These are phyloP conservation scores for Phodopus roborovskii DNA, from an alignment of 2,113 vertebrate genomes.

Conservation along the genomic window DNA sequence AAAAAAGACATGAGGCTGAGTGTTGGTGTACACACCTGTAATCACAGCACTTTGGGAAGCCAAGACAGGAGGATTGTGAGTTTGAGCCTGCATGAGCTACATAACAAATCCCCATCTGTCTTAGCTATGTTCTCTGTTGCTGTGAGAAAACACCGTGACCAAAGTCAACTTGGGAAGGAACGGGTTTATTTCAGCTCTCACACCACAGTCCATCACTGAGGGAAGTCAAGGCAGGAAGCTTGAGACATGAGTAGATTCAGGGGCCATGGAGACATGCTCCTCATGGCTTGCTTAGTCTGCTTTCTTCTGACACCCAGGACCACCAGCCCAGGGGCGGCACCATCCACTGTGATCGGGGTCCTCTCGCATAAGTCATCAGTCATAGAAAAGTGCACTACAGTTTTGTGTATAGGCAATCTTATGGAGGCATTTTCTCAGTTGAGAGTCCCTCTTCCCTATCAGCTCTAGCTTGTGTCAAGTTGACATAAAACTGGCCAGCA, in stretches of 20 bases:
- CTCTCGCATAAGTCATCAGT: neutral
- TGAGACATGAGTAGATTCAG: neutral
- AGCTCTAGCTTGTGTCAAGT: neutral
- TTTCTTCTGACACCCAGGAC: neutral
- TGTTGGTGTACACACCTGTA: too few species aligned
- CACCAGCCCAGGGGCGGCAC: neutral
- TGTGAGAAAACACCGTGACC: neutral
- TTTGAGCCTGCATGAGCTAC: neutral
- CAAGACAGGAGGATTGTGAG: neutral
- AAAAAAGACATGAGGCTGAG: too few species aligned
- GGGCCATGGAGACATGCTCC: neutral
- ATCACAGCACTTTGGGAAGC: neutral
- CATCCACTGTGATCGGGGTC: neutral
- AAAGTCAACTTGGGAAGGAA: neutral
- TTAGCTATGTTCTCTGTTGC: neutral
- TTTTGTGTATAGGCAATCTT: neutral
- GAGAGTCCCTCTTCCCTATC: neutral
- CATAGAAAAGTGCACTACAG: neutral
- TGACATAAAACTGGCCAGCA: neutral
- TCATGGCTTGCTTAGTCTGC: neutral
- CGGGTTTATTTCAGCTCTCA: neutral
- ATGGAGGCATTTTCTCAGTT: neutral
- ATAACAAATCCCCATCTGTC: neutral
- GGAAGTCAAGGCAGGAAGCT: neutral
- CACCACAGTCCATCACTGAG: neutral